Evolutionary conservation across 2,113 vertebrate species (phyloP), one percentile per base, ranked within the genome.

Genomic region (Callaeas wilsoni): DNA sequence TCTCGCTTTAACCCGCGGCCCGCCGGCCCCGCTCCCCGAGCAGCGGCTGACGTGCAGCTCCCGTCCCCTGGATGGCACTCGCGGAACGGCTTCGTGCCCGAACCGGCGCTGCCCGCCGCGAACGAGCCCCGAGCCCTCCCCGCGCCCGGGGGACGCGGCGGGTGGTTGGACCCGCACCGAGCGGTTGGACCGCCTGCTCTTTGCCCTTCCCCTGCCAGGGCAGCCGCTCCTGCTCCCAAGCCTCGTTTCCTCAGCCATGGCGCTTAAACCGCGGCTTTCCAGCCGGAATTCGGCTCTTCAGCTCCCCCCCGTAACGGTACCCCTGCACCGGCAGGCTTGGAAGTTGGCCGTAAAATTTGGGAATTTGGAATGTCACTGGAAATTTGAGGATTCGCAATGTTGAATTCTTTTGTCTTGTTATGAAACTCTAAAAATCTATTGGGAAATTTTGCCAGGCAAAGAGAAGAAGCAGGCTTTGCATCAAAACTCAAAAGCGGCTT

Each of bases 1-100:
- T 4, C 19, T 1, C 25, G 5, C 30, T 60, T 2, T 5, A 47
- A 20, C 30, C 37, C 13, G 21, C 12, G 0, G 25, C 52, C 19
- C 3, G n/a, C 32, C 60, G 29, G 42, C 19, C 29, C 53, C 30
- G 7, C 1, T 30, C 19, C 37, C 16, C 22, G 12, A 39, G 69
- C 62, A 16, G 65, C 67, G 2, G 62, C 84, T 83, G 75, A 80
- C 93, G 26, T 86, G 39, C 91, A 27, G 25, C 59, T 55, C 85
- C 47, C 73, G 26, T 60, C 95, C 97, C 94, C 95, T 97, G 93
- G 97, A 50, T 96, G 97, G 97, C 97, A 90, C 94, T 90, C 95
- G 47, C 59, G 42, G 85, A 95, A 84, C 55, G 57, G 69, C 55
- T 88, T 93, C 33, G 33, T 44, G 83, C 30, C 63, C 16, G 6